These are phyloP conservation scores for Grapholita molesta DNA, from an alignment of 1,140 invertebrate species.

Conservation along the genomic window DNA sequence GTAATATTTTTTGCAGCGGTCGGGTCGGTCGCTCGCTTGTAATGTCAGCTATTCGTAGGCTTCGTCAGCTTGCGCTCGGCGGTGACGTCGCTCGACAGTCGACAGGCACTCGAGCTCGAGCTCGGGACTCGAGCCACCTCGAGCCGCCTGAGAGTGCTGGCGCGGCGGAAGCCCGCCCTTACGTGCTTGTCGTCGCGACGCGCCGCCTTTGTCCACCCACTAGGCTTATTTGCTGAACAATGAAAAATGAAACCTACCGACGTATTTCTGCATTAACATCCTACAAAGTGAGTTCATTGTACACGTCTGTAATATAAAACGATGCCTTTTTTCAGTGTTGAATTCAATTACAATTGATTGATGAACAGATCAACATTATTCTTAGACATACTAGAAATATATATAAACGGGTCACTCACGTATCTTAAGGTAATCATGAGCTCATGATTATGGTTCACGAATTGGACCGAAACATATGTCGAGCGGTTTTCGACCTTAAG, in stretches of 20 bases:
- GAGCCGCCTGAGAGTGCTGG: slow-evolving; percentile 60
- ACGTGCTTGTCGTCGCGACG: slow-evolving; percentile 67
- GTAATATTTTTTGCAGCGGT: neutral
- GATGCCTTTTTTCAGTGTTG: slow-evolving; percentile 38
- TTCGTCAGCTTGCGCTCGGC: slow-evolving; percentile 69
- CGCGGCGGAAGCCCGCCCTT: slow-evolving; percentile 72
- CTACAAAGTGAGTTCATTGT: neutral
- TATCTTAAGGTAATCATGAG: too few species aligned
- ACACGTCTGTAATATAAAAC: slow-evolving; percentile 27
- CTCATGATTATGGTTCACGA: too few species aligned
- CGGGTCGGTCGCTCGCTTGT: neutral
- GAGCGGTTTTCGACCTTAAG: too few species aligned
- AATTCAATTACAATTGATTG: slow-evolving; percentile 65
- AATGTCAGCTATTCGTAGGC: slow-evolving; percentile 66
- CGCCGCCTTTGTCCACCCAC: slow-evolving; percentile 72
- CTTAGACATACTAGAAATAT: too few species aligned
- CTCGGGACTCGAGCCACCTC: slow-evolving; percentile 37
- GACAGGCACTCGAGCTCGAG: slow-evolving; percentile 9
- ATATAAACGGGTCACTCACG: too few species aligned
- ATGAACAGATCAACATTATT: too few species aligned
- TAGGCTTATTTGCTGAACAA: slow-evolving; percentile 76
- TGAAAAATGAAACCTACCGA: slow-evolving; percentile 66
- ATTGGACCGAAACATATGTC: too few species aligned
- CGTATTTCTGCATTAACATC: slow-evolving; percentile 52
- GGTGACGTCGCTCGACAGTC: slow-evolving; percentile 10